Percentiles rank a stretch among this genome's conserved stretches.
phyloP scores from a whole-genome alignment of 2,113 vertebrate genomes.

The Phocoena sinus region DNA sequence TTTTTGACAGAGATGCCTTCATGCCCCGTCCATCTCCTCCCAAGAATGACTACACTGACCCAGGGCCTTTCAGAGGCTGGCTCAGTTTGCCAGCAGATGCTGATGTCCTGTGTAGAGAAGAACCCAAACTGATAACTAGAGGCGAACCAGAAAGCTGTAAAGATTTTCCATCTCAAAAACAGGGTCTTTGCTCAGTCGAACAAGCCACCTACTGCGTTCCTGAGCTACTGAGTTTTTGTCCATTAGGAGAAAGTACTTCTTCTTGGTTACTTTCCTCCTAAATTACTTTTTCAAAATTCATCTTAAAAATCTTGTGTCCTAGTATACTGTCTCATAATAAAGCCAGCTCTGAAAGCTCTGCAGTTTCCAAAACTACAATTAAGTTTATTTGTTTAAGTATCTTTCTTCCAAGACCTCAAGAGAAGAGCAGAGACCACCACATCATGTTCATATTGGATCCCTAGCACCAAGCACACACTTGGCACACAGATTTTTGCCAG shows the following conservation, averaged over 20 bases:
- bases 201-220: neutral
- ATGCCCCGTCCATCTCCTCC: neutral
- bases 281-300: constrained; percentile 23
- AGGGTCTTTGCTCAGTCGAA: neutral
- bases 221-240: neutral
- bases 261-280: constrained; percentile 14
- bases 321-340: constrained; percentile 2
- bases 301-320: neutral
- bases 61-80: neutral
- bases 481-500: neutral
- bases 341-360: constrained; percentile 1
- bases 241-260: neutral
- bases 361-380: constrained; percentile 2
- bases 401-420: neutral
- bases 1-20: neutral
- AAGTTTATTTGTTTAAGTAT: neutral
- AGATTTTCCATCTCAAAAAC: neutral
- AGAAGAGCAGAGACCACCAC: neutral
- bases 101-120: neutral
- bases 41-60: neutral
- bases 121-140: constrained; percentile 3
- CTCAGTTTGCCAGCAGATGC: neutral
- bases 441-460: neutral
- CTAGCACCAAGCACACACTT: neutral
- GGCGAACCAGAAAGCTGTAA: constrained; percentile 23